A percentile compares a stretch with the other conserved stretches of the same genome.
These are phyloP conservation scores for Philotrypesis tridentata DNA, from an alignment of 1,140 invertebrate species.

Conservation along the genomic window DNA sequence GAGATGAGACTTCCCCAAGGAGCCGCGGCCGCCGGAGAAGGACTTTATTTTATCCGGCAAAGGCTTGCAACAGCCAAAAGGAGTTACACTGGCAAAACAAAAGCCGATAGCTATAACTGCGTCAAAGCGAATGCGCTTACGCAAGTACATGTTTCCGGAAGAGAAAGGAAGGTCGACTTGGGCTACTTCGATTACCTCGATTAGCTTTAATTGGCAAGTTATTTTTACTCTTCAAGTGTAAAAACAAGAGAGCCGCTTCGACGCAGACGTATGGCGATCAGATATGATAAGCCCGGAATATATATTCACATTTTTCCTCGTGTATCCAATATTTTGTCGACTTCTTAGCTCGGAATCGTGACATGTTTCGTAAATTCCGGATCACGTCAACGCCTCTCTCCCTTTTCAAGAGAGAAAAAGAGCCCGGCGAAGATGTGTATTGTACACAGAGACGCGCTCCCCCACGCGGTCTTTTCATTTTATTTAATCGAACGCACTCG, in stretches of 20 bases:
- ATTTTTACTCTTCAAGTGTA: too few species aligned
- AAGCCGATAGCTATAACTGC: neutral
- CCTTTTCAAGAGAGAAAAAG: too few species aligned
- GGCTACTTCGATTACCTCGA: neutral
- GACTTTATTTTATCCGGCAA: conserved; percentile 5
- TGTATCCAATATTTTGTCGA: neutral
- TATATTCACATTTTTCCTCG: neutral
- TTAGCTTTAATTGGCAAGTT: neutral
- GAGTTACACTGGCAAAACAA: neutral
- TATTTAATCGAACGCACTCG: neutral
- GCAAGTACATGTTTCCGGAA: too few species aligned
- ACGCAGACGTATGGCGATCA: too few species aligned
- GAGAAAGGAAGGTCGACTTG: neutral
- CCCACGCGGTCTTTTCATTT: neutral
- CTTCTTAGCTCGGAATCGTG: neutral
- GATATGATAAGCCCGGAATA: too few species aligned
- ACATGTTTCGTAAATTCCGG: neutral
- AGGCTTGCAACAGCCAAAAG: neutral
- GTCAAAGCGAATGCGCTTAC: neutral
- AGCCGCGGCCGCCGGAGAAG: neutral
- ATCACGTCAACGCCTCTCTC: neutral
- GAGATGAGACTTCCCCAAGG: conserved; percentile 1
- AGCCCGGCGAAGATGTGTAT: too few species aligned
- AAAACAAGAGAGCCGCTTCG: too few species aligned
- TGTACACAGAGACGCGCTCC: too few species aligned